These are phyloP conservation scores for Acrobasis suavella DNA, from an alignment of 2,888 invertebrate species.

Conservation along the genomic window DNA sequence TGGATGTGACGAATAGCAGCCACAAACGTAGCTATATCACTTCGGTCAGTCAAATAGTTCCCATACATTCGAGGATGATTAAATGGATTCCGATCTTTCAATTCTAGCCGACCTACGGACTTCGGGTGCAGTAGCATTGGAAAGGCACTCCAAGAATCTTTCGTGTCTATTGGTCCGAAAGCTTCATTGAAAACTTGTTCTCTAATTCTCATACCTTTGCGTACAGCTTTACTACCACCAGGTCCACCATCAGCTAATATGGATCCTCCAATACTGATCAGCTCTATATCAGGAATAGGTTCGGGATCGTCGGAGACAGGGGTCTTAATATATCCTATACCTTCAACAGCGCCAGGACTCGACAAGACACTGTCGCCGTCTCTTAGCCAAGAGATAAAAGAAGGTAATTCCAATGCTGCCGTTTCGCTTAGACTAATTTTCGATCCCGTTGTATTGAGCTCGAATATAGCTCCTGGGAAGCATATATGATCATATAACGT, in stretches of 20 bases:
- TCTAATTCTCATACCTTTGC: constrained; percentile 80
- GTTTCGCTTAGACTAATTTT: constrained; percentile 57
- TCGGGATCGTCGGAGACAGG: constrained; percentile 79
- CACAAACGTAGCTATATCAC: constrained; percentile 83
- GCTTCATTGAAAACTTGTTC: constrained; percentile 80
- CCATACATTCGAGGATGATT: constrained; percentile 90
- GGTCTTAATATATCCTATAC: constrained; percentile 85
- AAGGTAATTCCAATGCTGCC: constrained; percentile 38
- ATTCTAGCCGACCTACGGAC: constrained; percentile 86
- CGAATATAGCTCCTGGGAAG: constrained; percentile 74
- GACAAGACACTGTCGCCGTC: constrained; percentile 73
- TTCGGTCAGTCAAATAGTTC: constrained; percentile 87
- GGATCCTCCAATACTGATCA: constrained; percentile 85
- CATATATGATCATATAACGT: constrained; percentile 84
- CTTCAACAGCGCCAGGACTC: constrained; percentile 85
- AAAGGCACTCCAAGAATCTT: constrained; percentile 84
- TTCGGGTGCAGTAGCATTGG: constrained; percentile 89
- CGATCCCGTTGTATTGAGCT: constrained; percentile 59
- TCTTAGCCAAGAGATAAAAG: constrained; percentile 55
- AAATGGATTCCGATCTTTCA: constrained; percentile 88
- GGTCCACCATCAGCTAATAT: constrained; percentile 82
- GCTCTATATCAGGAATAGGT: constrained; percentile 85
- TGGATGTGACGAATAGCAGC: constrained; percentile 84
- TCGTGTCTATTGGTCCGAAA: constrained; percentile 78
- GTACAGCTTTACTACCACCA: constrained; percentile 64